phyloP scores from a whole-genome alignment of 2,797 vertebrate species.

The Eulemur mongoz region DNA sequence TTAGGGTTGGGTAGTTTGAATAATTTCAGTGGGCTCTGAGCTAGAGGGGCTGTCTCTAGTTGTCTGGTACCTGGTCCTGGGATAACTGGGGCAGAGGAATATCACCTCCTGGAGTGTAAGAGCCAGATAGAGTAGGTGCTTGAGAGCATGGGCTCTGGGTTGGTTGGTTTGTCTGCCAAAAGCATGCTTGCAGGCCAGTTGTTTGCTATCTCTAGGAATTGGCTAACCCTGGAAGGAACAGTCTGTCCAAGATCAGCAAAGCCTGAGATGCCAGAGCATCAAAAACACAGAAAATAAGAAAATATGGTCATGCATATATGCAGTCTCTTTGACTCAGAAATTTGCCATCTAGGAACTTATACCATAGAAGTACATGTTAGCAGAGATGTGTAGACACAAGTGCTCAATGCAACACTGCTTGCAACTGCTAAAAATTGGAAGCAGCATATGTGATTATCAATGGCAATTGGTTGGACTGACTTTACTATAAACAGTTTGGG shows the following conservation, averaged over 20 bases:
- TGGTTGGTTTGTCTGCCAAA: not conserved
- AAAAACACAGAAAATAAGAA: not conserved
- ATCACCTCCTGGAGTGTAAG: not conserved
- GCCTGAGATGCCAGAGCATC: not conserved
- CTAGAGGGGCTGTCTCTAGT: not conserved
- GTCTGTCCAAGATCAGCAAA: not conserved
- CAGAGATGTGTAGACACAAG: not conserved
- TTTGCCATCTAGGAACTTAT: not conserved
- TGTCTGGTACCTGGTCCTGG: too few species aligned
- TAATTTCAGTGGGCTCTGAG: not conserved
- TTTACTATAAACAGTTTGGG: not conserved
- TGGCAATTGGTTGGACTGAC: not conserved
- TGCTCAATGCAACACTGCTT: not conserved
- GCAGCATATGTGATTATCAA: not conserved
- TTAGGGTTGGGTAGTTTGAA: not conserved
- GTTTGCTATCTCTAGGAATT: not conserved
- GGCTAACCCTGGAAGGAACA: not conserved
- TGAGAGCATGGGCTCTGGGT: not conserved
- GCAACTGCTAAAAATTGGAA: not conserved
- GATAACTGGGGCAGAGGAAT: not conserved
- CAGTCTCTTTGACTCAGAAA: not conserved
- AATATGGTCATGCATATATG: not conserved
- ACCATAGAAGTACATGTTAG: not conserved
- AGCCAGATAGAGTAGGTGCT: not conserved
- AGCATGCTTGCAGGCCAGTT: not conserved